Conservation (phyloP, 2,888 invertebrate species). For the Odontothrips loti region DNA sequence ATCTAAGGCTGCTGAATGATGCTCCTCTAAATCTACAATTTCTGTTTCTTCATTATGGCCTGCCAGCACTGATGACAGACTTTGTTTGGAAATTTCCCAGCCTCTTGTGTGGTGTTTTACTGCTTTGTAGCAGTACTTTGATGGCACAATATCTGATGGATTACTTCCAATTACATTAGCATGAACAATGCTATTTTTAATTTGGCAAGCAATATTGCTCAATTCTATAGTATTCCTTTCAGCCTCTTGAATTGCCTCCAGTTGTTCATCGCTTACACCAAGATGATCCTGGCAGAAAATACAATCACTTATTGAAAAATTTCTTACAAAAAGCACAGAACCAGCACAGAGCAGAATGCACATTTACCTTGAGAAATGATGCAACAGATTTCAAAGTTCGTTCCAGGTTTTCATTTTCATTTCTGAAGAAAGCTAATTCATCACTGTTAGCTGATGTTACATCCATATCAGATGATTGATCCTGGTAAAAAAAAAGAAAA, state of each 20-base stretch:
- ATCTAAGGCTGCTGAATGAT: background rate
- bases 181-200: background rate
- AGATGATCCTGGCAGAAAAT: background rate
- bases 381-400: background rate
- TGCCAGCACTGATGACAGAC: background rate
- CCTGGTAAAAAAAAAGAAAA: background rate
- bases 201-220: background rate
- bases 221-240: background rate
- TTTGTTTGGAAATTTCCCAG: background rate
- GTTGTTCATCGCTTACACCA: background rate
- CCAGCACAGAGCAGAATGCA: background rate
- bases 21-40: background rate
- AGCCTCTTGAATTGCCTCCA: background rate
- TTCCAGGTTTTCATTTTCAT: background rate
- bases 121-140: background rate
- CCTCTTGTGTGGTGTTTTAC: background rate
- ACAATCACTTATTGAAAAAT: background rate
- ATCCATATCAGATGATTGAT: background rate
- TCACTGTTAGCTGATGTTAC: background rate
- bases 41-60: background rate
- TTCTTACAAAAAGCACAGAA: background rate
- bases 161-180: background rate
- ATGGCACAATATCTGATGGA: background rate
- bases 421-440: background rate
- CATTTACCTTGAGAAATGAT: constrained; percentile 2